These are phyloP conservation scores for Carabus problematicus DNA, from an alignment of 2,888 invertebrate species.

Conservation along the genomic window DNA sequence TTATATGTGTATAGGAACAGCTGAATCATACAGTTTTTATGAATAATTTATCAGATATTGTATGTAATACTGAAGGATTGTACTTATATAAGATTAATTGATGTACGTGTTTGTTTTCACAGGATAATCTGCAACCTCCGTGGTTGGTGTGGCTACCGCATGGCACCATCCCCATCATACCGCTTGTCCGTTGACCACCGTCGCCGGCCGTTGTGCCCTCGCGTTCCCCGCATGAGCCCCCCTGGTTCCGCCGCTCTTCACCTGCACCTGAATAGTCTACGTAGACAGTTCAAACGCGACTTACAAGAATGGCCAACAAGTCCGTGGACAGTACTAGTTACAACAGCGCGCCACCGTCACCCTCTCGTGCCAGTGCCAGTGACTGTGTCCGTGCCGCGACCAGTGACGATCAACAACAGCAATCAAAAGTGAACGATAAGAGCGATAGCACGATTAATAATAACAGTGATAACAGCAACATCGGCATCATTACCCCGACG, in stretches of 20 bases:
- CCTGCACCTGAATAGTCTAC: conserved; percentile 54
- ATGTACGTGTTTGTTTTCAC: conserved; percentile 47
- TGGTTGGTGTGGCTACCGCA: conserved; percentile 54
- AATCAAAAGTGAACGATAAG: not conserved
- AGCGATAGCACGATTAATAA: not conserved
- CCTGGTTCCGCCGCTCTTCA: conserved; percentile 46
- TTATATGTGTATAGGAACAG: no score
- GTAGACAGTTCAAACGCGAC: conserved; percentile 59
- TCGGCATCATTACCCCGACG: no score
- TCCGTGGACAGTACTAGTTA: conserved; percentile 49
- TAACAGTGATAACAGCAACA: no score
- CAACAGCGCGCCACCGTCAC: conserved; percentile 44
- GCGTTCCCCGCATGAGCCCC: conserved; percentile 55
- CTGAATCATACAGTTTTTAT: not conserved
- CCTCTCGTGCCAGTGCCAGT: conserved; percentile 5
- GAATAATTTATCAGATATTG: not conserved
- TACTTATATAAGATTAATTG: not conserved
- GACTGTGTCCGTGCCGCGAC: not conserved
- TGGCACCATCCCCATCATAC: conserved; percentile 51
- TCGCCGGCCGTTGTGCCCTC: conserved; percentile 46
- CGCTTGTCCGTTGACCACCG: conserved; percentile 33
- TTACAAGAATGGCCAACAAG: conserved; percentile 59
- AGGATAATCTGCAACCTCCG: conserved; percentile 52
- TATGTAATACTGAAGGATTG: not conserved
- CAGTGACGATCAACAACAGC: not conserved